Base-by-base conservation (phyloP, 1,140 invertebrate genomes). In the Papilio machaon region DNA sequence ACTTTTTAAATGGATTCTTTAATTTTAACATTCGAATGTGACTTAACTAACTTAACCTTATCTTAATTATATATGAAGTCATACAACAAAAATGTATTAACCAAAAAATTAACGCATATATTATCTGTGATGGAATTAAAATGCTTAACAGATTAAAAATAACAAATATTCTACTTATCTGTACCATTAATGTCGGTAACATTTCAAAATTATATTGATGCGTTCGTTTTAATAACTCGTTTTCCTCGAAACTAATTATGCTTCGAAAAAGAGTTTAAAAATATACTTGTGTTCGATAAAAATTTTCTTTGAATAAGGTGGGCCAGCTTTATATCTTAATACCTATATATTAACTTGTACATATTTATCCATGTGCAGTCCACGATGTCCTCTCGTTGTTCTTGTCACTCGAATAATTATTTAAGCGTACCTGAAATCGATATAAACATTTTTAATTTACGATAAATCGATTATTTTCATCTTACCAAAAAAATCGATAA, bases 11-110 rank as follows among this genome's bases (percentile, higher is more conserved):
- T 87, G 87, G 86, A 86, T 86, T 90, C 85, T 85, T 80, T 82
- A 84, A 86, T 87, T 86, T 85, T 91, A 91, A 89, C 83, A 90
- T 87, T 89, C 91, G 80, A 92, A 91, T 91, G 87, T 89, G 85
- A 74, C 91, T 92, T 92, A 94, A 87, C 87, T 94, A 91, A 92
- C 92, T 92, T 92, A 92, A 90, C 82, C 87, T 82, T 89, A 88
- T 79, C 83, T 84, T 85, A 82, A 80, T 83, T 84, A 84, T 85
- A 82, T 85, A 82, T 87, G 87, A 84, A 86, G 86, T 84, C 83
- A 80, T 82, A 82, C 85, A 86, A 90, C 84, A 87, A 86, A 86
- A 84, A 83, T 83, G 84, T 87, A 86, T 85, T 54, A 86, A 82
- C 74, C 80, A 82, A 81, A 82, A 86, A 86, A 85, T 83, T 79